Conservation (phyloP, 2,888 invertebrate species). For the Andrena dorsata region DNA sequence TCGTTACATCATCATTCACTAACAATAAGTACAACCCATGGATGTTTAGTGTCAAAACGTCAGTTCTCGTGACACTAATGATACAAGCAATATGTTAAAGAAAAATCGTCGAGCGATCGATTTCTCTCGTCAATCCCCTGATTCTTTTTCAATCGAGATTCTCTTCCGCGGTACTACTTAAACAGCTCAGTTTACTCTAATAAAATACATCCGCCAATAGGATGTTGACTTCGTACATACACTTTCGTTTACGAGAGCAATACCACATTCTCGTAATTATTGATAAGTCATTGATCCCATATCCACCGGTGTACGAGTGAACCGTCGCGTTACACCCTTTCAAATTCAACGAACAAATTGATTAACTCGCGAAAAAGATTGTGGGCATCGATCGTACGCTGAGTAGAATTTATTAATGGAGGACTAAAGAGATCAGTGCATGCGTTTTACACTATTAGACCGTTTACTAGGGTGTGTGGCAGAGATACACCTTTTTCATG, state of each 20-base stretch:
- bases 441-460: slow-evolving; percentile 12
- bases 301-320: background rate
- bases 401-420: slow-evolving; percentile 20
- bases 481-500: background rate
- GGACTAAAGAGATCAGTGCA: background rate
- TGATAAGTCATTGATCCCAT: background rate
- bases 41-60: background rate
- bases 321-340: slow-evolving; percentile 8
- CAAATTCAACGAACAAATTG: slow-evolving; percentile 17
- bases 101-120: background rate
- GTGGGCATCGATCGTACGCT: slow-evolving; percentile 18
- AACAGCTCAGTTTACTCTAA: background rate
- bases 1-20: too few relatives aligned
- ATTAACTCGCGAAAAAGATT: slow-evolving; percentile 7
- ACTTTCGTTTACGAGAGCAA: background rate
- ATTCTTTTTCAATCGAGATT: background rate
- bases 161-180: background rate
- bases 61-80: background rate
- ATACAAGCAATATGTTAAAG: background rate
- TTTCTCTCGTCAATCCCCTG: background rate
- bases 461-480: background rate
- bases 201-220: background rate
- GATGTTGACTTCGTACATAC: too few relatives aligned
- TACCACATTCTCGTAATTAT: background rate
- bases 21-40: background rate